phyloP scores from a whole-genome alignment of 2,797 vertebrate genomes.

The Danio kyathit region DNA sequence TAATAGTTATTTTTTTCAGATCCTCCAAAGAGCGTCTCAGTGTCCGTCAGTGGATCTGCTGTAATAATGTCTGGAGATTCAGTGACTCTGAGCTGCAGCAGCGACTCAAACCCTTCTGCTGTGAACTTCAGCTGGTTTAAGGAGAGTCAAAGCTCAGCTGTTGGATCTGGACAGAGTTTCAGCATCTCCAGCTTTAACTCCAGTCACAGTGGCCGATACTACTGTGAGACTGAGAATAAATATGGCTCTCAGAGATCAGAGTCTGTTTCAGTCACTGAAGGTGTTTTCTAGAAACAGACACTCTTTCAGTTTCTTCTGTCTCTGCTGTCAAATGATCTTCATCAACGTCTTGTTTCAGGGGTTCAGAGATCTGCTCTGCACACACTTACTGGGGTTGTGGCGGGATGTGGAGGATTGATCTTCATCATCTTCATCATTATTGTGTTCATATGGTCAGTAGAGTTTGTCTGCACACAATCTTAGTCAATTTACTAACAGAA shows the following conservation, averaged over 20 bases:
- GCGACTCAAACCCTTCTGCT: constrained; percentile 64
- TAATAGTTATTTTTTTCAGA: constrained; percentile 15
- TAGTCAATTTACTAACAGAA: too few species aligned
- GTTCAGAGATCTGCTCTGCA: too few species aligned
- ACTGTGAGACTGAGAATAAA: constrained; percentile 51
- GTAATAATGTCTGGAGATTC: constrained; percentile 42
- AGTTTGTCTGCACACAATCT: too few species aligned
- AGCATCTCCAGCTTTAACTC: constrained; percentile 39
- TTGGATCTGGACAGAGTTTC: constrained; percentile 2
- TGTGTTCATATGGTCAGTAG: constrained; percentile 20
- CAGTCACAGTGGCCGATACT: constrained; percentile 52
- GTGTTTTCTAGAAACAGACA: background rate
- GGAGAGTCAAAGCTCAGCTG: background rate
- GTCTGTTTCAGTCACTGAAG: background rate
- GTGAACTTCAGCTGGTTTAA: constrained; percentile 54
- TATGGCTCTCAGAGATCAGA: constrained; percentile 1
- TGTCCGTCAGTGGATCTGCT: constrained; percentile 16
- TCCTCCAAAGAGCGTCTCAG: background rate
- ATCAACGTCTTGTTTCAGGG: too few species aligned
- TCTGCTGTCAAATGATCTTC: too few species aligned
- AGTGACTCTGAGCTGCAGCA: constrained; percentile 57
- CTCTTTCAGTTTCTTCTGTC: background rate
- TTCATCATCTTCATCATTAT: background rate
- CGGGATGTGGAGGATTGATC: constrained; percentile 12
- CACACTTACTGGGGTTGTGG: background rate